These are phyloP conservation scores for Bostrychus sinensis DNA, from an alignment of 2,113 vertebrate species.

Conservation along the genomic window DNA sequence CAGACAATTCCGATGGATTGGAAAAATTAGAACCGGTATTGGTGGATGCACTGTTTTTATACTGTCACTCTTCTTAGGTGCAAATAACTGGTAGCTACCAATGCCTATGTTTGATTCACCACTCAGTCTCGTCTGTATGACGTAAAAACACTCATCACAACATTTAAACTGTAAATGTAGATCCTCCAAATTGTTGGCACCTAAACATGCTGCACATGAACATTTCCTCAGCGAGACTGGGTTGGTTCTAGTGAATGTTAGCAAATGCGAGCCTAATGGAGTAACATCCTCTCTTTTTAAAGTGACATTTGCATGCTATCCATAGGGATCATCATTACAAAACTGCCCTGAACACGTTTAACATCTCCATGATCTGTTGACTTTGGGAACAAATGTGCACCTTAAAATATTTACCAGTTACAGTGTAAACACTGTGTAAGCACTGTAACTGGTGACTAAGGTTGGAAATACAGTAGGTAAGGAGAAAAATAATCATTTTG, in stretches of 20 bases:
- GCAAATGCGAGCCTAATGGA: not conserved
- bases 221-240: no score
- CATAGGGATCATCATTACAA: not conserved
- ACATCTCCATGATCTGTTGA: slow-evolving; percentile 48
- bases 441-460: slow-evolving; percentile 35
- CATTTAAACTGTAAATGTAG: no score
- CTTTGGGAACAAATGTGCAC: slow-evolving; percentile 24
- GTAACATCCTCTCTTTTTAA: slow-evolving; percentile 1
- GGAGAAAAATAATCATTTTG: slow-evolving; percentile 22
- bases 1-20: no score
- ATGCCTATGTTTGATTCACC: no score
- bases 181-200: no score
- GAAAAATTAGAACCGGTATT: no score
- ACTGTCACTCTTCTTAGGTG: no score
- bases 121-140: no score
- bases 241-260: not conserved
- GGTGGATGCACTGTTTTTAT: no score
- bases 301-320: slow-evolving; percentile 40
- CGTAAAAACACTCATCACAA: no score
- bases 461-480: slow-evolving; percentile 2
- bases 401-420: slow-evolving; percentile 35
- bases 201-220: no score
- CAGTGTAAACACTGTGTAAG: slow-evolving; percentile 52
- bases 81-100: no score
- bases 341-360: slow-evolving; percentile 16